phyloP scores from a whole-genome alignment of 2,797 vertebrate species.

The Anisognathus igniventris region DNA sequence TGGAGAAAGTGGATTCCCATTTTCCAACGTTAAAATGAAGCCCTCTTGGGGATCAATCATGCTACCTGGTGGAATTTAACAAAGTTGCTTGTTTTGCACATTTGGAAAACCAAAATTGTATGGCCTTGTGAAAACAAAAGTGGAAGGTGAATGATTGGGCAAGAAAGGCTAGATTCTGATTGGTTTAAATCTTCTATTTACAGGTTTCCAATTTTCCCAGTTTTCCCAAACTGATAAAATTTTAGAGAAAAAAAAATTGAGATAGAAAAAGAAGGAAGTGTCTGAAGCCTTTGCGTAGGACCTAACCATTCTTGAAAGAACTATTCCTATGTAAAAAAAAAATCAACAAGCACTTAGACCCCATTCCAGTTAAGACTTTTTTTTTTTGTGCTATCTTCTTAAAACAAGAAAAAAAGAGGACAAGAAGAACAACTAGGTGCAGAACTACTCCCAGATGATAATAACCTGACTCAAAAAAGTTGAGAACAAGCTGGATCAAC shows the following conservation, averaged over 20 bases:
- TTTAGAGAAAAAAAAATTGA: not conserved
- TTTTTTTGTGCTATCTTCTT: not conserved
- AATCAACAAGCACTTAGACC: not conserved
- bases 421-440: not conserved
- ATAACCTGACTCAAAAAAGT: not conserved
- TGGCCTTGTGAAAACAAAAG: not conserved
- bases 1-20: not conserved
- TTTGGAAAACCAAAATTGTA: not conserved
- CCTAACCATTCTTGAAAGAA: not conserved
- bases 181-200: not conserved
- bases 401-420: not conserved
- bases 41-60: not conserved
- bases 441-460: conserved; percentile 4
- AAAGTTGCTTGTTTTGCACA: not conserved
- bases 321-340: not conserved
- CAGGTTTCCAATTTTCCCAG: not conserved
- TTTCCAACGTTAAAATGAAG: not conserved
- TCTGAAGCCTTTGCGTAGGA: not conserved
- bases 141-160: not conserved
- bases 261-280: not conserved
- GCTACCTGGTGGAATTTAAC: not conserved
- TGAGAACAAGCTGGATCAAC: conserved; percentile 14
- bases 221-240: not conserved
- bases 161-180: not conserved
- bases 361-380: not conserved